Percentiles rank a stretch among this genome's conserved stretches.
phyloP scores from a whole-genome alignment of 2,797 vertebrate genomes.

The Argyrosomus regius region DNA sequence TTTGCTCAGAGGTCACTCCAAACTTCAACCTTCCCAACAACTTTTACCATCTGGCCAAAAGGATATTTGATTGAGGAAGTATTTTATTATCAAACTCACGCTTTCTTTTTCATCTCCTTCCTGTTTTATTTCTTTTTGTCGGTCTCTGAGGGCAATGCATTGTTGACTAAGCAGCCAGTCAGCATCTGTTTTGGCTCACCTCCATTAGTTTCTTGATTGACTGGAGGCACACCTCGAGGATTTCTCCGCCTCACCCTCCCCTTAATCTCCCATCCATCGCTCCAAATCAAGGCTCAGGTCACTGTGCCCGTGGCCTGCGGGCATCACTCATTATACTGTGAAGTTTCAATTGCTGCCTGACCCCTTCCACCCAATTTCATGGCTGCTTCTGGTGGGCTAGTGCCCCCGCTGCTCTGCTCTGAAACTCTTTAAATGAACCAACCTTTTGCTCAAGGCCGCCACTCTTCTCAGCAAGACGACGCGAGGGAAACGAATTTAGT shows the following conservation, averaged over 20 bases:
- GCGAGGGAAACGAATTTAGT: slow-evolving; percentile 60
- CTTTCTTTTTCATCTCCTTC: slow-evolving; percentile 10
- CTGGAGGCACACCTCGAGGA: slow-evolving; percentile 26
- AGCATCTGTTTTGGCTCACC: slow-evolving; percentile 65
- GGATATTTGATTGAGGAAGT: slow-evolving; percentile 28
- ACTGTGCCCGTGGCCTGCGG: slow-evolving; percentile 54
- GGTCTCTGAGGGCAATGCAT: slow-evolving; percentile 14
- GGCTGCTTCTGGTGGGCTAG: slow-evolving; percentile 42
- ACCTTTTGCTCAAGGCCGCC: slow-evolving; percentile 62
- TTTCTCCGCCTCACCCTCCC: slow-evolving; percentile 29
- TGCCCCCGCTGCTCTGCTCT: slow-evolving; percentile 55
- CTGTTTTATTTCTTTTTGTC: background rate
- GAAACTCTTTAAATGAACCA: slow-evolving; percentile 70
- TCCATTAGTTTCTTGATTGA: slow-evolving; percentile 70
- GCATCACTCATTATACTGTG: slow-evolving; percentile 81
- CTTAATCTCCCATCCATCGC: slow-evolving; percentile 68
- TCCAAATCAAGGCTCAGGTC: slow-evolving; percentile 70
- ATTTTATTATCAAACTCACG: slow-evolving; percentile 6
- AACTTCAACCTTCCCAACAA: slow-evolving; percentile 37
- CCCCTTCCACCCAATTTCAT: slow-evolving; percentile 71
- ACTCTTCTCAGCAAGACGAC: slow-evolving; percentile 55
- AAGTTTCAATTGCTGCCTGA: slow-evolving; percentile 74
- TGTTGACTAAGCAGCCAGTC: slow-evolving; percentile 59
- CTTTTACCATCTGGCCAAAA: slow-evolving; percentile 34
- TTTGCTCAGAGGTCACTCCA: slow-evolving; percentile 57